These are phyloP conservation scores for Odontophorus gujanensis DNA, from an alignment of 2,113 vertebrate species.

Conservation along the genomic window DNA sequence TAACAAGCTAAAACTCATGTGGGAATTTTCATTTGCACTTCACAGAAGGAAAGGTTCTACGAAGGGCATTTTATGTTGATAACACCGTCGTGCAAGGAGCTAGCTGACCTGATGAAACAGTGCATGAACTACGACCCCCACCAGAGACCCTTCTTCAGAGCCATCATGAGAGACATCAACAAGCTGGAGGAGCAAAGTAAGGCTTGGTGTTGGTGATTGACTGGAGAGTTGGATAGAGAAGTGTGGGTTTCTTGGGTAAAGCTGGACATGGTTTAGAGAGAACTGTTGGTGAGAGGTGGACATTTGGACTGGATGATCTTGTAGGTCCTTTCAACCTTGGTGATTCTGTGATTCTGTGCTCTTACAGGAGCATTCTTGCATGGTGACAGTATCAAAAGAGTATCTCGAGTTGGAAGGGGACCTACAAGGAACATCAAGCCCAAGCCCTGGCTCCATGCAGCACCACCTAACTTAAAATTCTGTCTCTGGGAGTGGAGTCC, in stretches of 20 bases:
- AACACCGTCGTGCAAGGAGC: slow-evolving; percentile 89
- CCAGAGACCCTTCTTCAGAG: slow-evolving; percentile 96
- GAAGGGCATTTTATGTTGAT: slow-evolving; percentile 86
- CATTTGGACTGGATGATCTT: too few species aligned
- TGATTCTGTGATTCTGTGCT: too few species aligned
- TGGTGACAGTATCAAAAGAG: neutral
- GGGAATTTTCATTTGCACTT: neutral
- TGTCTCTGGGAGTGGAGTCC: neutral
- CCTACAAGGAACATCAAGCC: neutral
- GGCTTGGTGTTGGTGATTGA: neutral
- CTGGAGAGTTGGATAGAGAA: neutral
- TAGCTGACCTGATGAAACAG: slow-evolving; percentile 94
- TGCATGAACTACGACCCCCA: slow-evolving; percentile 98
- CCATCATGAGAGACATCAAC: slow-evolving; percentile 96
- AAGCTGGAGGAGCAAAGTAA: slow-evolving; percentile 90
- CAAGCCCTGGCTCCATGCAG: neutral
- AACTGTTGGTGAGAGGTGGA: too few species aligned
- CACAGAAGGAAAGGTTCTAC: slow-evolving; percentile 96
- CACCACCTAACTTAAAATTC: neutral
- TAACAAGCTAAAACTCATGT: neutral
- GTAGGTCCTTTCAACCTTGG: too few species aligned
- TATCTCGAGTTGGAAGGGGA: neutral
- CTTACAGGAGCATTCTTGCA: neutral
- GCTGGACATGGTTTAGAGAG: neutral
- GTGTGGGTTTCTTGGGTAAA: neutral